Evolutionary conservation across 2,888 invertebrate species (phyloP).

Genomic region (Caenorhabditis sp.): DNA sequence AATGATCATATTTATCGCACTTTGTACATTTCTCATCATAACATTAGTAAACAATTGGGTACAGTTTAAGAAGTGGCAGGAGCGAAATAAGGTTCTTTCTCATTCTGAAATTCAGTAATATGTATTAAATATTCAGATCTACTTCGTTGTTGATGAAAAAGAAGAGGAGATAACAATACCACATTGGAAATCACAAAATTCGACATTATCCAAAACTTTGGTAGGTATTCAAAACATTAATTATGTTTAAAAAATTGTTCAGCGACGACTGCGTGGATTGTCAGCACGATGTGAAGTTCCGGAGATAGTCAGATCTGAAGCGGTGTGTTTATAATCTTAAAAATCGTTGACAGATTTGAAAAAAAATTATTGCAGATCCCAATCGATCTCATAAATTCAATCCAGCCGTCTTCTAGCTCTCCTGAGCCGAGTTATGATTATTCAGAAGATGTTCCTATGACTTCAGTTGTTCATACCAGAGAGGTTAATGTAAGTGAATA

Average conservation of each 20-base stretch:
- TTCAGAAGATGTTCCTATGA: neutral
- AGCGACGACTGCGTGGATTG: neutral
- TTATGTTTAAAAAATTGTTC: neutral
- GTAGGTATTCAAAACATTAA: neutral
- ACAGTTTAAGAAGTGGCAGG: constrained; percentile 36
- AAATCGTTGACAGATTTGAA: too few species aligned
- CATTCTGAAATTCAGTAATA: too few species aligned
- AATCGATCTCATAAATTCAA: neutral
- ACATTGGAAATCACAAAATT: constrained; percentile 8
- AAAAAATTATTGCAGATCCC: neutral
- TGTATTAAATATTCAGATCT: too few species aligned
- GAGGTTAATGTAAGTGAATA: neutral
- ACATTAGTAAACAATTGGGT: constrained; percentile 11
- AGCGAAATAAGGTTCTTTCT: constrained; percentile 38
- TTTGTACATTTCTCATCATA: constrained; percentile 13
- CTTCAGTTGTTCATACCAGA: neutral
- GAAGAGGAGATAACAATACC: constrained; percentile 41
- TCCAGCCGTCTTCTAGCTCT: neutral
- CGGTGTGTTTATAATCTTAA: neutral
- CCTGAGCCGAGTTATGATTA: neutral
- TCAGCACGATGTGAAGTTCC: neutral
- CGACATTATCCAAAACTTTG: neutral
- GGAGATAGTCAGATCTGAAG: neutral
- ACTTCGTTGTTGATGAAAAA: constrained; percentile 42
- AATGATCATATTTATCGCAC: constrained; percentile 31